Base-by-base conservation (phyloP, 2,113 vertebrate genomes). In the Corynorhinus townsendii region DNA sequence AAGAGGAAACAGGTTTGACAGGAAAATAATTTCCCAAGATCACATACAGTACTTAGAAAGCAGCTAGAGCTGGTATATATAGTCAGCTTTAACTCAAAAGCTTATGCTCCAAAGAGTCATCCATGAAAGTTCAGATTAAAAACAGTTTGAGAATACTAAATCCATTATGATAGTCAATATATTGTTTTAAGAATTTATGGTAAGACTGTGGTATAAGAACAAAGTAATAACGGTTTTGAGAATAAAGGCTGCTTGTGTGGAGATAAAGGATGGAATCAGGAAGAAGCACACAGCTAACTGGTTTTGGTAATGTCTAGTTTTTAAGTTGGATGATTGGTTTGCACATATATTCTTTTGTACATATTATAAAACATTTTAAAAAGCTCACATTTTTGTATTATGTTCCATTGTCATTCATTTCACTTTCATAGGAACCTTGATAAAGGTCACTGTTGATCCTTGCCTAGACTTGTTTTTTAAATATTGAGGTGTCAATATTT, bases 111-210 rank as follows among this genome's bases (percentile, higher is more conserved):
- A 52, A 68, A 59, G 40, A 89, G 20, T 92, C 49, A 62, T 35
- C 40, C 15, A 33, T 88, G 62, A 92, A 52, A 84, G 35, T 82
- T 88, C 17, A 72, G 54, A 47, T 89, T 3, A 62, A 38, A 75
- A 11, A 84, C 38, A 43, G 20, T 69, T 93, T 93, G 54, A 77
- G 66, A 71, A 85, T 93, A 91, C 4, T 82, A 68, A 85, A 30
- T 87, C 26, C 35, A 96, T 2, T 64, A 24, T 85, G 24, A 20
- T 75, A 54, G 30, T 73, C 8, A 85, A 14, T 79, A 89, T 81
- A 64, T 88, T 93, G 15, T 93, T 93, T 79, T 81, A 93, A 88
- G 54, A 93, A 88, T 85, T 85, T 89, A 64, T 80, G 49, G 43
- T 91, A 94, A 89, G 68, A 86, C 73, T 92, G 54, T 94, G 40